Base-by-base conservation (phyloP, 1,140 invertebrate species). In the Drosophila fuyamai region DNA sequence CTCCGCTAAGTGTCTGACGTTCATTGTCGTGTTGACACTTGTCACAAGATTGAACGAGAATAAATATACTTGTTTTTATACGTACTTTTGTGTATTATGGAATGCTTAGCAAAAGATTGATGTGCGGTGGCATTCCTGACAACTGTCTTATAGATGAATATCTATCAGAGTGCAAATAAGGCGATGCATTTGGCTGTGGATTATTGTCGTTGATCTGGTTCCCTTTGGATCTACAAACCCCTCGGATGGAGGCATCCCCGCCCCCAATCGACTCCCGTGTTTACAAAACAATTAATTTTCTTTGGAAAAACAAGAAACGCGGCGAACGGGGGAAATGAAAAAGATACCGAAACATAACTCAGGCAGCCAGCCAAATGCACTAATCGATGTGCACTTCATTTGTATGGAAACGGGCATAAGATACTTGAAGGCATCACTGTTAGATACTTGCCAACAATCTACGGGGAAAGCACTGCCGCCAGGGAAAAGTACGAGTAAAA, bases 231-330 rank as follows among this genome's bases (percentile, higher is more conserved):
- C 72, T 59, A 43, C 13, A 8, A 38, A 41, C 40, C 58, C 58
- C 56, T 62, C 47, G 47, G 54, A 56, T 66, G 54, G 60, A 48
- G 57, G 53, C 65, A 35, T 67, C 79, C 73, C 68, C 70, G 41
- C 32, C 32, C 14, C 29, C 9, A 47, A 36, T 73, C 51, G 57
- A 73, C 76, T 88, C 76, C 53, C 79, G 55, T 86, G 83, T 86
- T 86, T 86, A 86, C 84, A 88, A 88, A 88, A 88, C 83, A 89
- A 89, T 89, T 88, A 89, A 84, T 88, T 88, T 88, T 88, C 83
- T 67, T 71, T 72, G 58, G 76, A 89, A 89, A 76, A 80, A 89
- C 76, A 80, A 78, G 50, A 79, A 48, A 56, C 43, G 63, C 48
- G 40, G 13, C 29, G 50, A 48, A 51, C 41, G 23, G 51, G 44